Evolutionary conservation across 2,797 vertebrate species (phyloP).

Genomic region (Malacoctenus gilli): DNA sequence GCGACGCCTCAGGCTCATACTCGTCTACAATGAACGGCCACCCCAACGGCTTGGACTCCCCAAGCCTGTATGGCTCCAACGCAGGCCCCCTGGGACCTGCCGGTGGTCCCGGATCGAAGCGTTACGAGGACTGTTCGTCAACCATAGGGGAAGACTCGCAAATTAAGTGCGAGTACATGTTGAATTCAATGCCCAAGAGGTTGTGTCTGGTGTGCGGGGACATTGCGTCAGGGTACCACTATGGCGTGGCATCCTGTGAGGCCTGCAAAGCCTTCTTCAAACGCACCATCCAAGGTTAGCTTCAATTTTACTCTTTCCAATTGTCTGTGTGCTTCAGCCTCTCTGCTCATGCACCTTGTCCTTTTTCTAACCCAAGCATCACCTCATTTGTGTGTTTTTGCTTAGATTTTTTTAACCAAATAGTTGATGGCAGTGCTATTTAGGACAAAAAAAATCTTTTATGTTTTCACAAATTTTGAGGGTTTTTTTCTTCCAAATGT

Average conservation of each 20-base stretch:
- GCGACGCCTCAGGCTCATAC: constrained; percentile 99
- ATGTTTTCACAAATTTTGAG: too few species aligned
- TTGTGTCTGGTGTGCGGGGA: constrained; percentile 98
- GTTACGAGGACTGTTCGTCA: constrained; percentile 98
- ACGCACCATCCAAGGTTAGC: constrained; percentile 99
- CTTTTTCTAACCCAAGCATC: too few species aligned
- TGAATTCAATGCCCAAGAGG: constrained; percentile 99
- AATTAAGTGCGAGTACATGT: constrained; percentile 99
- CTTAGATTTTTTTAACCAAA: background rate
- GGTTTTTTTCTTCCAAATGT: too few species aligned
- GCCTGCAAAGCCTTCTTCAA: constrained; percentile 99
- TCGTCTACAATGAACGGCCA: constrained; percentile 99
- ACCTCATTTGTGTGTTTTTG: background rate
- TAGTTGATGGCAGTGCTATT: too few species aligned
- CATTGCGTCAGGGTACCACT: constrained; percentile 98
- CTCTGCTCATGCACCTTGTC: background rate
- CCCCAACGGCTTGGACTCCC: constrained; percentile 98
- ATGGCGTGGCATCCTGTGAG: constrained; percentile 97
- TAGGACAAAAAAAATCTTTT: too few species aligned
- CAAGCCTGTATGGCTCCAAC: constrained; percentile 92
- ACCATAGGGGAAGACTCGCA: constrained; percentile 97
- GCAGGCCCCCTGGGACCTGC: constrained; percentile 90
- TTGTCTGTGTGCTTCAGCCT: background rate
- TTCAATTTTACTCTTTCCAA: constrained; percentile 57
- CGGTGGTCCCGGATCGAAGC: constrained; percentile 89